Conservation (phyloP, 92 coral and sea anemone genomes). For the Phenganax marumi region DNA sequence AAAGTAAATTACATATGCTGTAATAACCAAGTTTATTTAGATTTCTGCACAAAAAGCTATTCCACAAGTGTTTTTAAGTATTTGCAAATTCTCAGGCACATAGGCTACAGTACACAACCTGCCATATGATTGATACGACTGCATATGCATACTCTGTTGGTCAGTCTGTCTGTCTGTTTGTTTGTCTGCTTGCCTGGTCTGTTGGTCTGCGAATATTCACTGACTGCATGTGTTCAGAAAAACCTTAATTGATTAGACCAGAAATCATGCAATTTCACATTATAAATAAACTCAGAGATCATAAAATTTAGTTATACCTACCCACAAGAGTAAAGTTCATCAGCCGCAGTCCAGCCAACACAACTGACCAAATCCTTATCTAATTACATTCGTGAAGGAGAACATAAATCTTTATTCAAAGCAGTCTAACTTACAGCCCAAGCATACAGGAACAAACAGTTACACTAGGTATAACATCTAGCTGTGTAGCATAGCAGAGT, state of each 20-base stretch:
- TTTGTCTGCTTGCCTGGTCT: no score
- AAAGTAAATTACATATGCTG: not conserved
- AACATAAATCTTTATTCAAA: not conserved
- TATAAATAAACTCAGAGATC: not conserved
- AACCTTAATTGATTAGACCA: no score
- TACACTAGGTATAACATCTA: not conserved
- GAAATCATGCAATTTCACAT: not conserved
- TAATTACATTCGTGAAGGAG: conserved; percentile 35
- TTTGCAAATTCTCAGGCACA: no score
- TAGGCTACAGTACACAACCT: no score
- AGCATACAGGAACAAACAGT: no score
- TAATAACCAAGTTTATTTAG: not conserved
- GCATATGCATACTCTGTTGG: no score
- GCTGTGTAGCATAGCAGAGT: not conserved
- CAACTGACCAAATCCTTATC: conserved; percentile 97
- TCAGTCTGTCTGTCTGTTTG: no score
- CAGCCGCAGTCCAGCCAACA: conserved; percentile 99
- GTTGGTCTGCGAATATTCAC: no score
- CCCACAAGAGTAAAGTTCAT: conserved; percentile 97
- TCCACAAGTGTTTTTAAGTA: no score
- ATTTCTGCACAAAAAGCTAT: not conserved
- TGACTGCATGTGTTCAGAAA: no score
- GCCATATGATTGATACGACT: no score
- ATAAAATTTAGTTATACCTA: conserved; percentile 30
- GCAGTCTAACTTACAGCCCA: not conserved